Evolutionary conservation across 2,797 vertebrate genomes (phyloP), one percentile per base, ranked within the genome.

Genomic region (Cuculus canorus): DNA sequence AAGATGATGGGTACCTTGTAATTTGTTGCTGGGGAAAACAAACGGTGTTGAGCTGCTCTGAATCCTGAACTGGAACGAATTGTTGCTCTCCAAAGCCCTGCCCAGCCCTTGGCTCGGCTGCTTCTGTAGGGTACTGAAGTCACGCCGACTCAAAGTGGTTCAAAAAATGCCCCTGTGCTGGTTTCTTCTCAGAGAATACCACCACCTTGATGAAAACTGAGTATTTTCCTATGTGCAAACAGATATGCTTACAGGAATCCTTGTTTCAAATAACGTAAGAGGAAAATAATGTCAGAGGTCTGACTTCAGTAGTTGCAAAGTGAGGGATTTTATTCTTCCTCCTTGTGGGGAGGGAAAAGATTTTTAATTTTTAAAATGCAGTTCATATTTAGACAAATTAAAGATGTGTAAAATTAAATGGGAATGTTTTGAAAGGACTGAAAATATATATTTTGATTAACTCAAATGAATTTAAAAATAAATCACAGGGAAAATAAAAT

Each of bases 401-500:
- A 94, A 94, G 78, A 77, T 53, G 48, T 85, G 23, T 90, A 77
- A 84, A 93, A 96, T 96, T 56, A 95, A 96, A 95, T 95, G 81
- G 88, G 75, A 90, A 80, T 77, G 83, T 88, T 95, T 92, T 89
- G 88, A 95, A 85, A 37, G 95, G 76, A 39, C 25, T 83, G 86
- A 65, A 96, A 92, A 92, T 25, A 61, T 52, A 64, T 91, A 11
- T 93, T 97, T 88, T 95, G 92, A 97, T 96, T 95, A 95, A 85
- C 92, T 88, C 79, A 45, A 95, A 93, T 60, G 84, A 96, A 86
- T 85, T 96, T 94, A 77, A 92, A 92, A 76, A 96, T 96, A 96
- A 95, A 92, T 95, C 95, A 94, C 9, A 60, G 60, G 75, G 57
- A 19, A 70, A 92, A 82, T 87, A 78, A 96, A 95, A 95, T 73